A percentile compares a stretch with the other conserved stretches of the same genome.
phyloP scores from a whole-genome alignment of 1,140 invertebrate species.

The Galleria mellonella region DNA sequence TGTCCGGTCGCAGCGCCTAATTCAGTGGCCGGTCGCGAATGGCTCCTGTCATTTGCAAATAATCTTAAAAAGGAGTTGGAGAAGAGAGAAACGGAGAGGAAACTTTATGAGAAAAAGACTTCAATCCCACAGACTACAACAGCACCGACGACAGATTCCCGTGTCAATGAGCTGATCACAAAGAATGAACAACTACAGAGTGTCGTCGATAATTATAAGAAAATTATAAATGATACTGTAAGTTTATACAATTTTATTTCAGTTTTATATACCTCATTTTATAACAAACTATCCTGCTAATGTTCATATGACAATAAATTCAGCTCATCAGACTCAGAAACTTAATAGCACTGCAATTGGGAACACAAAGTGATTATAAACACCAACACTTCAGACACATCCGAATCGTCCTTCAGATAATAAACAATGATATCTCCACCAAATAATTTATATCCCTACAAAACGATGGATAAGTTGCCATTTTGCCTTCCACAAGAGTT shows the following conservation, averaged over 20 bases:
- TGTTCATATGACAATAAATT: too few species aligned
- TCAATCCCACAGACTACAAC: conserved; percentile 1
- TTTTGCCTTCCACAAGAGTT: too few species aligned
- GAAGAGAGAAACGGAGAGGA: conserved; percentile 29
- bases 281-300: too few species aligned
- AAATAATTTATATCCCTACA: too few species aligned
- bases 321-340: too few species aligned
- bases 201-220: conserved; percentile 82
- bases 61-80: conserved; percentile 51
- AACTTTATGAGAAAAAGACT: conserved; percentile 9
- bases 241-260: conserved; percentile 27
- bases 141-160: conserved; percentile 15
- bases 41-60: conserved; percentile 74
- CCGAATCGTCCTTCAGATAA: too few species aligned
- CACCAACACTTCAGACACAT: too few species aligned
- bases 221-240: conserved; percentile 85
- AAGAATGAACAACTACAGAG: conserved; percentile 79
- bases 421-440: too few species aligned
- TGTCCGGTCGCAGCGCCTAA: conserved; percentile 76
- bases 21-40: conserved; percentile 62
- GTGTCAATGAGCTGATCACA: conserved; percentile 43
- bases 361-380: too few species aligned
- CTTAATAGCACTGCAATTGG: too few species aligned
- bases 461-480: too few species aligned
- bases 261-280: neutral